Base-by-base conservation (phyloP, 2,797 vertebrate species). In the Myiothlypis chrysogaster region DNA sequence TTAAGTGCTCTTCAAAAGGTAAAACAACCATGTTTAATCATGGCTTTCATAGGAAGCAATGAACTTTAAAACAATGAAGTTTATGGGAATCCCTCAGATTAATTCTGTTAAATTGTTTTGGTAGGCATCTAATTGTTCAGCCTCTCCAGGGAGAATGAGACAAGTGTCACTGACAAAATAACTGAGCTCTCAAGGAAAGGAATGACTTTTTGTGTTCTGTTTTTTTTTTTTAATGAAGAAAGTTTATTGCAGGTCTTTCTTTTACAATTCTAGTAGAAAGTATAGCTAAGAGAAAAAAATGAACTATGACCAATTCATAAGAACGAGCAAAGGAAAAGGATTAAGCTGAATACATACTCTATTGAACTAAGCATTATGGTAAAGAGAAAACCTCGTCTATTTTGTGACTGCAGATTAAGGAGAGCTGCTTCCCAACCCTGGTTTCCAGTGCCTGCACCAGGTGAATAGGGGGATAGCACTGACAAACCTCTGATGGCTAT, bases 201-300 rank as follows among this genome's bases (percentile, higher is more conserved):
- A 96, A 78, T 66, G 16, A 66, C 44, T 18, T 75, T 41, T 17
- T 65, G 46, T 41, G 10, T 30, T 75, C 16, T 46, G 14, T 0
- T 8, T 56, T 34, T 61, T 56, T 41, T 46, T 64, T 70, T 76
- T 76, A 87, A 90, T 95, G 95, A 97, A 97, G 96, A 97, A 96
- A 98, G 93, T 98, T 98, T 98, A 98, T 98, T 98, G 97, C 96
- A 97, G 97, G 83, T 98, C 96, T 87, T 24, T 87, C 68, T 95
- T 92, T 95, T 97, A 97, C 95, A 97, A 92, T 97, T 97, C 97
- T 90, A 97, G 97, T 98, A 98, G 95, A 98, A 98, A 98, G 97
- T 97, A 96, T 95, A 95, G 83, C 95, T 96, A 96, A 97, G 97
- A 96, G 95, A 92, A 89, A 96, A 96, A 95, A 95, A 96, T 93